Base-by-base conservation (phyloP, 1,140 invertebrate genomes). In the Anoplophora glabripennis region DNA sequence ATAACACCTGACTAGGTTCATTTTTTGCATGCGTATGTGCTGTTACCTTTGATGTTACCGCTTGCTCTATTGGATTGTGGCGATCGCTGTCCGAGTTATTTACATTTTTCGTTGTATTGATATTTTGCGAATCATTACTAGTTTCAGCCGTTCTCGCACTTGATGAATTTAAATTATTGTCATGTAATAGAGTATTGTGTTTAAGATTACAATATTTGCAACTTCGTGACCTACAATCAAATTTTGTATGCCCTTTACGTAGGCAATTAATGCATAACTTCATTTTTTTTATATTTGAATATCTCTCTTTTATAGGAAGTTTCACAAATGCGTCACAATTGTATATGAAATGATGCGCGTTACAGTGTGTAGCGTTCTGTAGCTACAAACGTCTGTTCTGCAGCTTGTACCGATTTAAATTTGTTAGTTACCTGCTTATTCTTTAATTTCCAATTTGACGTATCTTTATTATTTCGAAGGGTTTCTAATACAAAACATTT, bases 401-500 rank as follows among this genome's bases (percentile, higher is more conserved):
- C 48, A 3, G 33, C 44, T 21, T 17, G 21, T 54, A 48, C 48
- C 1, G 12, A 7, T 44, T 37, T 17, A 21, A 2, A 4, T 34
- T 55, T 51, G 2, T 11, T 53, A 28, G 57, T 21, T 17, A 59
- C 9, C 12, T 51, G n/a, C n/a, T n/a, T n/a, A n/a, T n/a, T n/a
- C n/a, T n/a, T n/a, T n/a, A n/a, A n/a, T n/a, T n/a, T n/a, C n/a
- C n/a, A n/a, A n/a, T n/a, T n/a, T n/a, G n/a, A n/a, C n/a, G n/a
- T n/a, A n/a, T n/a, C n/a, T n/a, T n/a, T n/a, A n/a, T n/a, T n/a
- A n/a, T n/a, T n/a, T n/a, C n/a, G n/a, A n/a, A n/a, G n/a, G n/a
- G n/a, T 18, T 48, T 59, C 57, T 44, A 56, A 42, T 2, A 44
- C 41, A 21, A 56, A 49, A 14, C 57, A 59, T 11, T 41, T n/a